Percentiles rank a stretch among this genome's conserved stretches.
Evolutionary conservation across 2,888 invertebrate genomes (phyloP).

Genomic region (Mimumesa dahlbomi): DNA sequence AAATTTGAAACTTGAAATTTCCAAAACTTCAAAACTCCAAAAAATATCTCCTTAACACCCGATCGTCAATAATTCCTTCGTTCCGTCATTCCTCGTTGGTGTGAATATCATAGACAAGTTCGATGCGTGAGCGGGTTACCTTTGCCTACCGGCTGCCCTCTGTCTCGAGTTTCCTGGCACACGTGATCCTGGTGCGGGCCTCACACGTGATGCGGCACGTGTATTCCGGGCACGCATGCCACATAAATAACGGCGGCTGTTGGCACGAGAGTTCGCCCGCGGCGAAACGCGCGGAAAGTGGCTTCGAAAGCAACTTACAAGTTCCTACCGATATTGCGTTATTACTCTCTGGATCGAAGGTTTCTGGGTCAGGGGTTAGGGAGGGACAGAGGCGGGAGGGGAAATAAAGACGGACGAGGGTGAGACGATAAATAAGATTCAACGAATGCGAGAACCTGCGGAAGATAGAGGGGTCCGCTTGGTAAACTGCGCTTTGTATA

Average conservation of each 20-base stretch:
- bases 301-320: constrained; percentile 72
- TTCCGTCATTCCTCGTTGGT: no score
- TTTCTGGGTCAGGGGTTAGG: constrained; percentile 16
- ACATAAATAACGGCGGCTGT: constrained; percentile 78
- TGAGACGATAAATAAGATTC: background rate
- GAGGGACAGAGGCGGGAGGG: background rate
- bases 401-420: background rate
- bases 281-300: constrained; percentile 65
- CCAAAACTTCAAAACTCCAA: no score
- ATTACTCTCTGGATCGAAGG: constrained; percentile 65
- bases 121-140: constrained; percentile 6
- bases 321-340: constrained; percentile 72
- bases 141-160: background rate
- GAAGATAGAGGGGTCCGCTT: no score
- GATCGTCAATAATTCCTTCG: no score
- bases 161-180: constrained; percentile 33
- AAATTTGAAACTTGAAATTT: no score
- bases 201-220: constrained; percentile 56
- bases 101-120: no score
- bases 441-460: no score
- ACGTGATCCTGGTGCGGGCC: constrained; percentile 36
- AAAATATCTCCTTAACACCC: no score
- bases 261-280: constrained; percentile 49
- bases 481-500: no score
- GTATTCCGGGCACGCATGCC: constrained; percentile 73